A percentile compares a stretch with the other conserved stretches of the same genome.
Evolutionary conservation across 2,888 invertebrate species (phyloP).

Genomic region (Pristionchus japonicus): DNA sequence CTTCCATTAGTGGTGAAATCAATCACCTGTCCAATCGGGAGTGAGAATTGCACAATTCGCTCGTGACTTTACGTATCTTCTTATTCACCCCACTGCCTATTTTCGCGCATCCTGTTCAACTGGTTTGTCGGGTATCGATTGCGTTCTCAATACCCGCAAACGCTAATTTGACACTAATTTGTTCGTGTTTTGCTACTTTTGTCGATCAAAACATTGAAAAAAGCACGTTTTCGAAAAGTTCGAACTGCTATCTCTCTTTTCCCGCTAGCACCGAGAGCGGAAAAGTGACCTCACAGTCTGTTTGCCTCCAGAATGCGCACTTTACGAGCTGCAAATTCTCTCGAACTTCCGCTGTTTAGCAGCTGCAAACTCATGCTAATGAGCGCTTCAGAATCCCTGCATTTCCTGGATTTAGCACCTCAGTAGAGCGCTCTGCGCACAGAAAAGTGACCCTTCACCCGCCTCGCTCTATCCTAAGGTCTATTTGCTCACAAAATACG

Average conservation of each 20-base stretch:
- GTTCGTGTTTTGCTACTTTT: background rate
- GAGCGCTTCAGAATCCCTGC: background rate
- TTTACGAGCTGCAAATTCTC: background rate
- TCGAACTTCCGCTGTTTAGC: background rate
- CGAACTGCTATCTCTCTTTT: background rate
- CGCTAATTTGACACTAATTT: background rate
- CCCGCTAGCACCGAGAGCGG: background rate
- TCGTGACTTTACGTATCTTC: background rate
- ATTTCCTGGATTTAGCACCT: background rate
- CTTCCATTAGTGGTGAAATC: background rate
- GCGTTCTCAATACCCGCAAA: too few species aligned
- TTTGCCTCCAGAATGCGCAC: background rate
- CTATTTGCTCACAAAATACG: background rate
- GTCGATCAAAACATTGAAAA: too few species aligned
- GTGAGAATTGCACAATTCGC: background rate
- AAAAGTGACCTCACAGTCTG: background rate
- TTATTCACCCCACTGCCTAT: background rate
- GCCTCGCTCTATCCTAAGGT: background rate
- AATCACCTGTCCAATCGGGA: background rate
- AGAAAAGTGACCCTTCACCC: background rate
- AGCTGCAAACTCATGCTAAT: background rate
- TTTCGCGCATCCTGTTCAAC: background rate
- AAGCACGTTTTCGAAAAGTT: too few species aligned
- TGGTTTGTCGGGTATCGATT: background rate
- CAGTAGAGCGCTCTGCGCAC: background rate